A percentile compares a stretch with the other conserved stretches of the same genome.
These are phyloP conservation scores for Esox niger DNA, from an alignment of 2,113 vertebrate species.

Conservation along the genomic window DNA sequence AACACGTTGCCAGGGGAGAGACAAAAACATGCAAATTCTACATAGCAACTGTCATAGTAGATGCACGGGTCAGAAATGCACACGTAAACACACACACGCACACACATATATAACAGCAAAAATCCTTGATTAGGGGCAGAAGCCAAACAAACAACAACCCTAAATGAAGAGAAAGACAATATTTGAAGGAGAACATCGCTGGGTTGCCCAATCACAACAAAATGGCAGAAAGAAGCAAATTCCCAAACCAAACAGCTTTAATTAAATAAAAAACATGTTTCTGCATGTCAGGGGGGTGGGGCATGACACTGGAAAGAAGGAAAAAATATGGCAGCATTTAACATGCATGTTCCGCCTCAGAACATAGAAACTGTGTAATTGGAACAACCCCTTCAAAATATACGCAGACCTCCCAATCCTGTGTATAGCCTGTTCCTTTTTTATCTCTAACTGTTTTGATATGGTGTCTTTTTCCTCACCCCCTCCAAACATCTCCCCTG, in stretches of 20 bases:
- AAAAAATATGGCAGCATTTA: constrained; percentile 54
- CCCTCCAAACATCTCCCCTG: constrained; percentile 67
- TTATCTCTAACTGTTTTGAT: constrained; percentile 53
- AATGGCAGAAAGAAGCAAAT: constrained; percentile 38
- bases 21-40: constrained; percentile 62
- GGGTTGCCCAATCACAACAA: constrained; percentile 45
- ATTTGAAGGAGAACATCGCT: constrained; percentile 54
- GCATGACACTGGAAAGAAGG: constrained; percentile 62
- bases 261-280: constrained; percentile 63
- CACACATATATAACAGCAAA: constrained; percentile 27
- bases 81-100: constrained; percentile 30
- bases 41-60: constrained; percentile 31
- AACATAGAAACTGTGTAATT: constrained; percentile 72
- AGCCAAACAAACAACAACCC: constrained; percentile 49
- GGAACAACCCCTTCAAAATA: constrained; percentile 59
- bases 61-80: neutral
- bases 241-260: constrained; percentile 52
- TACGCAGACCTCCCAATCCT: constrained; percentile 50
- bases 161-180: constrained; percentile 54
- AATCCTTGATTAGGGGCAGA: constrained; percentile 39
- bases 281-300: constrained; percentile 54
- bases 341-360: constrained; percentile 59
- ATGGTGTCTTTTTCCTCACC: constrained; percentile 40
- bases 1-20: constrained; percentile 57
- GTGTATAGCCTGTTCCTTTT: constrained; percentile 64